These are phyloP conservation scores for Omphaloscelis lunosa DNA, from an alignment of 2,888 invertebrate genomes.

Conservation along the genomic window DNA sequence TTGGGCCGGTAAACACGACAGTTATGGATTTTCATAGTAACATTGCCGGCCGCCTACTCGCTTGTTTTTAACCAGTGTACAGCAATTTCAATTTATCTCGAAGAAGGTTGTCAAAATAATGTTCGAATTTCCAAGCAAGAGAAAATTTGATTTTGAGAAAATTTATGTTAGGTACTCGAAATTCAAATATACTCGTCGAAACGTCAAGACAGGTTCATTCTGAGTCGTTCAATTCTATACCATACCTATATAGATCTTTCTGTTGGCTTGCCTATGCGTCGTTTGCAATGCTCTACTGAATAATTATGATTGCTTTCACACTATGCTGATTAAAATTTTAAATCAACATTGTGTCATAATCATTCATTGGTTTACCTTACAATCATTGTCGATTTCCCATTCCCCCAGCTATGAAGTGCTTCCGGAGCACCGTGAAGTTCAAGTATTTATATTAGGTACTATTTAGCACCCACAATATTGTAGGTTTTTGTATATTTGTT, in stretches of 20 bases:
- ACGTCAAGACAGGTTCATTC: background rate
- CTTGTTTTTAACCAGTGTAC: no score
- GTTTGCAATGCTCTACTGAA: slow-evolving; percentile 3
- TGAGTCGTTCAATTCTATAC: no score
- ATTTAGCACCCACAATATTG: background rate
- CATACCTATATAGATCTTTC: background rate
- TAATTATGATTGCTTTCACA: background rate
- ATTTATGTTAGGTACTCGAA: no score
- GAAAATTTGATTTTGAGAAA: no score
- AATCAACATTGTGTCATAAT: background rate
- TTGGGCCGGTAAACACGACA: no score
- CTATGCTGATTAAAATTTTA: background rate
- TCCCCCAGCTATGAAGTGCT: background rate
- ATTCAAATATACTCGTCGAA: background rate
- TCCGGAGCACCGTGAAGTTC: no score
- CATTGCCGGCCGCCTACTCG: no score
- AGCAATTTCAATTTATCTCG: no score
- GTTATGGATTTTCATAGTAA: no score
- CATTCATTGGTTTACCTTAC: background rate
- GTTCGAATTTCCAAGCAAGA: no score
- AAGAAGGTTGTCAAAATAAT: no score
- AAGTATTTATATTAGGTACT: background rate
- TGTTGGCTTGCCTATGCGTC: background rate
- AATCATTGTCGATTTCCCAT: background rate
- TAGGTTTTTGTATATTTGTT: background rate